Percentiles rank a stretch among this genome's conserved stretches.
Evolutionary conservation across 2,888 invertebrate genomes (phyloP).

Genomic region (Drosophila kanekoi): DNA sequence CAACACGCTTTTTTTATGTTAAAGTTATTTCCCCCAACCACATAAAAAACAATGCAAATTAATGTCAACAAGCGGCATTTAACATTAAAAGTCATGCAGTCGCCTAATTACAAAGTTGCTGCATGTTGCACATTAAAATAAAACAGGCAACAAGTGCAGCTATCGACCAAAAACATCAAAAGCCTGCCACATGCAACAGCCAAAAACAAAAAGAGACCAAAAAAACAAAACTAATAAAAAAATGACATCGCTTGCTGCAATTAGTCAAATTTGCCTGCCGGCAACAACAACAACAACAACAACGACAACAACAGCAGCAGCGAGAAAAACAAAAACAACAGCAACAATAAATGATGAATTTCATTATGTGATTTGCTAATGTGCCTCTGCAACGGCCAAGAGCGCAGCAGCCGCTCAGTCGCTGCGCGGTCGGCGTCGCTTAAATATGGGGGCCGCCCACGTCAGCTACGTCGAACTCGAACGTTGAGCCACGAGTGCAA

Average conservation of each 20-base stretch:
- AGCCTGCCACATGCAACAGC: constrained; percentile 38
- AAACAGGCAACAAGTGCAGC: constrained; percentile 50
- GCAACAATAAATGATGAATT: constrained; percentile 55
- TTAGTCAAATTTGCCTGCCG: constrained; percentile 68
- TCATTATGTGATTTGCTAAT: constrained; percentile 68
- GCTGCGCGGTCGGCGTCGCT: constrained; percentile 15
- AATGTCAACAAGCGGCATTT: constrained; percentile 65
- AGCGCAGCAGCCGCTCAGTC: constrained; percentile 29
- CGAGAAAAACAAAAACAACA: constrained; percentile 17
- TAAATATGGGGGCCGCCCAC: constrained; percentile 57
- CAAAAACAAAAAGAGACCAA: constrained; percentile 12
- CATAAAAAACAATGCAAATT: constrained; percentile 61
- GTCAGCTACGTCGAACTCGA: constrained; percentile 33
- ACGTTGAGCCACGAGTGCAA: constrained; percentile 68
- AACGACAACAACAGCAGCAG: background rate
- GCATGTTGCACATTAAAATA: constrained; percentile 55
- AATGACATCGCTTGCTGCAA: constrained; percentile 58
- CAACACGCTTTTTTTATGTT: constrained; percentile 7
- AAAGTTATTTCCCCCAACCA: constrained; percentile 16
- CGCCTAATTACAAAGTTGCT: constrained; percentile 62
- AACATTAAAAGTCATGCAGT: constrained; percentile 68
- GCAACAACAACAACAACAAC: constrained; percentile 43
- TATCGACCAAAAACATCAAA: constrained; percentile 56
- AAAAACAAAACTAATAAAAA: constrained; percentile 11
- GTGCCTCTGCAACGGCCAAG: constrained; percentile 56